Evolutionary conservation across 2,888 invertebrate genomes (phyloP).

Genomic region (Hydraecia micacea): DNA sequence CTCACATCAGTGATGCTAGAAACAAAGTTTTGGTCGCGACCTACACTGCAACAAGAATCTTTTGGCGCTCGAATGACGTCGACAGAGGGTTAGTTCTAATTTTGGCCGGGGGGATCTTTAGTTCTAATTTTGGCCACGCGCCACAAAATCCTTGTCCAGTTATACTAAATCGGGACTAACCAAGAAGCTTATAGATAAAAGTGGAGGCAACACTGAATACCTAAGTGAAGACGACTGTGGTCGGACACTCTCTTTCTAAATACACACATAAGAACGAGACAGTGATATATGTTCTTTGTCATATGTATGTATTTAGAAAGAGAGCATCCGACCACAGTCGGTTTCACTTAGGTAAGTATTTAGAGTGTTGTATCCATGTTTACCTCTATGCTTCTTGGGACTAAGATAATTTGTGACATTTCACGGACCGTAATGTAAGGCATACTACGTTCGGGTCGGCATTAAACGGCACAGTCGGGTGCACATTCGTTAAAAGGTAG

Average conservation of each 20-base stretch:
- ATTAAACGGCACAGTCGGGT: not conserved
- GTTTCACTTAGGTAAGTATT: no score
- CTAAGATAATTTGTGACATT: not conserved
- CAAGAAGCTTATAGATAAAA: no score
- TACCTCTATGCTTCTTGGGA: no score
- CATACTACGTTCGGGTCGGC: not conserved
- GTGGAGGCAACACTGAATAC: no score
- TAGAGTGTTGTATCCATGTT: no score
- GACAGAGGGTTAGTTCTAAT: not conserved
- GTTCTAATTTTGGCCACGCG: not conserved
- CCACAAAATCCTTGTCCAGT: not conserved
- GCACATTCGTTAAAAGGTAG: not conserved
- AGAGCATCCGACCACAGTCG: no score
- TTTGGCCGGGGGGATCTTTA: not conserved
- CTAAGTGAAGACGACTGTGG: no score
- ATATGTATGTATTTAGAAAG: no score
- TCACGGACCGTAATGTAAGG: not conserved
- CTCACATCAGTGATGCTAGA: constrained; percentile 4
- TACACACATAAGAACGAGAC: no score
- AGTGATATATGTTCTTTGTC: no score
- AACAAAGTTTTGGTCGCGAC: constrained; percentile 8
- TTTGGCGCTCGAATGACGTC: not conserved
- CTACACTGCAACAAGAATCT: not conserved
- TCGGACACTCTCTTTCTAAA: no score
- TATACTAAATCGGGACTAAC: not conserved